Base-by-base conservation (phyloP, 2,113 vertebrate genomes). In the Platichthys flesus region DNA sequence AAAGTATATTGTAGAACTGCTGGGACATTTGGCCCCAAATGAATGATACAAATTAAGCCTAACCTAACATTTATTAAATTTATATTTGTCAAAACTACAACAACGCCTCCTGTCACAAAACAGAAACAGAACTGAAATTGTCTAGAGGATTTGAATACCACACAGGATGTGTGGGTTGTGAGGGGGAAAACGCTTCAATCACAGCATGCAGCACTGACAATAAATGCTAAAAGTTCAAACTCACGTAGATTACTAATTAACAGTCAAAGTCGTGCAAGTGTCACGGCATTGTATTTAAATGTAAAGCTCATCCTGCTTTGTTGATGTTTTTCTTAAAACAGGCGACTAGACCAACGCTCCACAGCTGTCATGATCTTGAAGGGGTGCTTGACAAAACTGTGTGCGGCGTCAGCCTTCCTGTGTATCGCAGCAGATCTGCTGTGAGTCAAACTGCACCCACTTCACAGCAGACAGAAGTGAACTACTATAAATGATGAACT, bases 331-430 rank as follows among this genome's bases (percentile, higher is more conserved):
- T 12, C 31, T 47, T n/a, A 10, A 31, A 75, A 69, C 83, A 95
- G 94, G 2, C 65, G 0, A 84, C 55, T 0, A 91, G 88, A 67
- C 52, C 64, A 55, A 86, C 76, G 0, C 60, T 80, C 2, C 81
- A 81, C 71, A 79, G 13, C 3, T 94, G 94, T 63, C 3, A 42
- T 1, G 91, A 81, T 21, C 35, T 52, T 1, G 68, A 90, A 1
- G 78, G 18, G 3, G 77, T 75, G 1, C 24, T 20, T 0, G 59
- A 92, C 65, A 79, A 52, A 81, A 93, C 93, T 0, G 14, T 42
- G 7, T 95, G 93, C 68, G 67, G 84, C 0, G 40, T 95, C 77
- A 94, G 82, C 80, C 87, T 45, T 51, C 94, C 93, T 2, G 92
- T 94, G 24, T 95, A 88, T 20, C 90, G 74, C 52, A 90, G 89